phyloP scores from a whole-genome alignment of 2,888 invertebrate species.

The Phyllotreta cruciferae region DNA sequence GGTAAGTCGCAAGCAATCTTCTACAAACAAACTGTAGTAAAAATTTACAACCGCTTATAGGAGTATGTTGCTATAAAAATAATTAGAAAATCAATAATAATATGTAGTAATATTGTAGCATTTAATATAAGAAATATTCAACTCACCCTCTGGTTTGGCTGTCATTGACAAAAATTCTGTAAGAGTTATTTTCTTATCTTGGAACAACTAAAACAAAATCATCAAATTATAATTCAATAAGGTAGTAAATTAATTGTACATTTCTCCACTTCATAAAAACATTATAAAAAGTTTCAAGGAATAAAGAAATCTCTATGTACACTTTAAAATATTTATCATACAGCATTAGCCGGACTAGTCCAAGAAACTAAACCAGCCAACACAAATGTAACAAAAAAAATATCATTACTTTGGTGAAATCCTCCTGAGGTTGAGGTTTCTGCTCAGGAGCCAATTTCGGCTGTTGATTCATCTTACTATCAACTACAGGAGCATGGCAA shows the following conservation, averaged over 20 bases:
- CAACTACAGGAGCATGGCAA: background rate
- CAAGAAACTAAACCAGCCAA: too few relatives aligned
- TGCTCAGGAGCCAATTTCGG: background rate
- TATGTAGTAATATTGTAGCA: constrained; percentile 2
- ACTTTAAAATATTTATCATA: too few relatives aligned
- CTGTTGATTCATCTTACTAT: background rate
- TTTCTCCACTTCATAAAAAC: background rate
- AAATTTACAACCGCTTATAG: background rate
- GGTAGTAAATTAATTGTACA: too few relatives aligned
- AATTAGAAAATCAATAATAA: background rate
- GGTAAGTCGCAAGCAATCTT: background rate
- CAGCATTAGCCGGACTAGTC: too few relatives aligned
- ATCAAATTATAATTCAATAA: background rate
- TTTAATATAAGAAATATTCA: constrained; percentile 29
- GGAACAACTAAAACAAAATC: constrained; percentile 55
- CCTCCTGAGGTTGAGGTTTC: background rate
- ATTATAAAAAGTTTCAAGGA: background rate
- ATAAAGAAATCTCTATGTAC: too few relatives aligned
- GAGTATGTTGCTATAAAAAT: background rate
- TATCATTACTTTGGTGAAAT: background rate
- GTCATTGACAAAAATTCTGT: constrained; percentile 57
- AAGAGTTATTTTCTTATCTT: constrained; percentile 57
- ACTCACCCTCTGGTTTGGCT: constrained; percentile 56
- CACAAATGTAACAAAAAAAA: too few relatives aligned
- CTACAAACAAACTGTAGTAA: background rate